Evolutionary conservation across 2,113 vertebrate species (phyloP).

Genomic region (Lasiurus cinereus): DNA sequence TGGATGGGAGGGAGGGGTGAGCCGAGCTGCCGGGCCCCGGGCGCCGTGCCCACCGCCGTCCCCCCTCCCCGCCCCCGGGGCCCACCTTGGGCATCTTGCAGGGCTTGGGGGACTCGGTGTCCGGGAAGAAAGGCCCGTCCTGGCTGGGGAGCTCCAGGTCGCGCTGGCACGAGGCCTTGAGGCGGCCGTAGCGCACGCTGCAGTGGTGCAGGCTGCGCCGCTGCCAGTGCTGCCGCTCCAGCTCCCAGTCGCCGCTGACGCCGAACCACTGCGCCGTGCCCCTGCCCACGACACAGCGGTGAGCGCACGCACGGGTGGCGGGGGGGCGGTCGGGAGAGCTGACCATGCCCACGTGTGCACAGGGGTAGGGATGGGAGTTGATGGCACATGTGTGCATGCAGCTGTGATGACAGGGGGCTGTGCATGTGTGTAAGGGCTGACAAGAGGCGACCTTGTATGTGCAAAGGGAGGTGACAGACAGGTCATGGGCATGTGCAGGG

Average conservation of each 20-base stretch:
- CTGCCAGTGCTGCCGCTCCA: constrained; percentile 95
- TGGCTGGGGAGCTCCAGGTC: constrained; percentile 93
- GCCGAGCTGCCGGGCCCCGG: rapidly evolving
- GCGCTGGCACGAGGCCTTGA: constrained; percentile 93
- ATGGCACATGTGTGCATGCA: too few species aligned
- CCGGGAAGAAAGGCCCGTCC: constrained; percentile 90
- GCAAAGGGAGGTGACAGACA: too few species aligned
- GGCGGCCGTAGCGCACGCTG: constrained; percentile 95
- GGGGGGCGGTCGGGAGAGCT: too few species aligned
- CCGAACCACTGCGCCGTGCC: constrained; percentile 97
- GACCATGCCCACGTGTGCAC: not conserved
- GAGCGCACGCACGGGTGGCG: too few species aligned
- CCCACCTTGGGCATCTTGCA: constrained; percentile 94
- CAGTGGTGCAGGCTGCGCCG: constrained; percentile 96
- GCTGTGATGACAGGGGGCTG: not conserved
- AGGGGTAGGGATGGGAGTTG: too few species aligned
- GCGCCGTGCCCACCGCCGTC: rapidly evolving
- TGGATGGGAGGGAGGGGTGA: constrained; percentile 70
- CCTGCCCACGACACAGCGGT: constrained; percentile 79
- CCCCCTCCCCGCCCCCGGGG: rapidly evolving
- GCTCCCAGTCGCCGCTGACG: constrained; percentile 93
- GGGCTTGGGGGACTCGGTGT: constrained; percentile 91
- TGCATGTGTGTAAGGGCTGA: not conserved
- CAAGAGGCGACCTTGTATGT: not conserved
- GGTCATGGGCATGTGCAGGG: not conserved